Conservation (phyloP, 2,888 invertebrate species). For the Trypoxylon attenuatum region DNA sequence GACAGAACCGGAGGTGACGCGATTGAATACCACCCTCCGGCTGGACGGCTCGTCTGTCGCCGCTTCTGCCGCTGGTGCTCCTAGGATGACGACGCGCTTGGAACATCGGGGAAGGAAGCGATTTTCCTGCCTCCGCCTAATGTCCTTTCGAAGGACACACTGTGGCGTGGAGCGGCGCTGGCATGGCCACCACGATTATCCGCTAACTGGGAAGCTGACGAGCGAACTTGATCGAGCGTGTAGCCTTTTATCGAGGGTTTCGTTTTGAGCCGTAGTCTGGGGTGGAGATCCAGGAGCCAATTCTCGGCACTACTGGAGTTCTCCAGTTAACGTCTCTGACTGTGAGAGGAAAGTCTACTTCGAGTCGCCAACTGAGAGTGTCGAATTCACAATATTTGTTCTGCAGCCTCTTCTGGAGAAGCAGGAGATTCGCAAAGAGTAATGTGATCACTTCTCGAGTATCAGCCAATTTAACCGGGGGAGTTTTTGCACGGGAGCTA, state of each 20-base stretch:
- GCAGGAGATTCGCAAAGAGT: too few species aligned
- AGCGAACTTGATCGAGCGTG: too few species aligned
- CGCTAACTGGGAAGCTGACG: neutral
- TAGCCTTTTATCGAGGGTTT: neutral
- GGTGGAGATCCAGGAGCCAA: too few species aligned
- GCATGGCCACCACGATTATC: neutral
- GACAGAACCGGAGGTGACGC: conserved; percentile 67
- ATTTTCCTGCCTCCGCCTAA: neutral
- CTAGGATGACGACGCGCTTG: neutral
- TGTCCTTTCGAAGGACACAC: neutral
- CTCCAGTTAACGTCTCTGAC: too few species aligned
- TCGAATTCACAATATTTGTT: too few species aligned
- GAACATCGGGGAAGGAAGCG: neutral
- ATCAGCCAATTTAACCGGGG: neutral
- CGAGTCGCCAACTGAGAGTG: too few species aligned
- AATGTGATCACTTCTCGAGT: too few species aligned
- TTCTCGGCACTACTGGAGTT: too few species aligned
- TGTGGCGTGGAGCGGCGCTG: too few species aligned
- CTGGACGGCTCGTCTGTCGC: neutral
- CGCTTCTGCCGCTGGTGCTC: neutral
- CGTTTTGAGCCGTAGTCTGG: too few species aligned
- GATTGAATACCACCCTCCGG: conserved; percentile 63
- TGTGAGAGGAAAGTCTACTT: too few species aligned
- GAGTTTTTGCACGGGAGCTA: neutral
- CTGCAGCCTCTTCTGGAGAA: too few species aligned